phyloP scores from a whole-genome alignment of 2,797 vertebrate species.

The Cheirogaleus major region DNA sequence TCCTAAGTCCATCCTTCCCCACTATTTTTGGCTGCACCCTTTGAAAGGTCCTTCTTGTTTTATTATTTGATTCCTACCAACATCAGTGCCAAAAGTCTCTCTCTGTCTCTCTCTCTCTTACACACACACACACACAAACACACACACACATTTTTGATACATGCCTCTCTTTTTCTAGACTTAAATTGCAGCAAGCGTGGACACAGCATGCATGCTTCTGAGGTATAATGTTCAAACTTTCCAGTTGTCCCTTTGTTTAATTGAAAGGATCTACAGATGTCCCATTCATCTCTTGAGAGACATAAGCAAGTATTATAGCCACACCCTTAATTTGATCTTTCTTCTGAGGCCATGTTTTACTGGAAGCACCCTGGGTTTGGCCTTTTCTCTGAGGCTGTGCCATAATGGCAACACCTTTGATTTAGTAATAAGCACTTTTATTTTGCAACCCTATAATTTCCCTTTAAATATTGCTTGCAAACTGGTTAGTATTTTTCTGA shows the following conservation, averaged over 20 bases:
- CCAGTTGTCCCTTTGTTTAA: not conserved
- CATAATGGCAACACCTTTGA: not conserved
- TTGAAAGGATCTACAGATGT: not conserved
- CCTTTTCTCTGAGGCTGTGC: not conserved
- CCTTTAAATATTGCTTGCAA: constrained; percentile 16
- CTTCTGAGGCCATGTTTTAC: not conserved
- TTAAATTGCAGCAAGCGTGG: not conserved
- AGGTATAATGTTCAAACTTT: not conserved
- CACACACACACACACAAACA: not conserved
- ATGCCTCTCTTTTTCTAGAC: not conserved
- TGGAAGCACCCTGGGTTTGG: not conserved
- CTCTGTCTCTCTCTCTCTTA: too few species aligned
- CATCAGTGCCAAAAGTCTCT: not conserved
- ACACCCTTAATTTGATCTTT: not conserved
- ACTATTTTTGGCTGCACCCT: not conserved
- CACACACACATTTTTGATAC: not conserved
- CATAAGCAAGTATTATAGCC: not conserved
- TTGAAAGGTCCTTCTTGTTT: not conserved
- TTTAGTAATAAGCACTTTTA: constrained; percentile 43
- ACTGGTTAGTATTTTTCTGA: constrained; percentile 16
- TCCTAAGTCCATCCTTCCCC: not conserved
- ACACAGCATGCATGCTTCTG: not conserved
- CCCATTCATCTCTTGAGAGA: not conserved
- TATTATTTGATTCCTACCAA: not conserved
- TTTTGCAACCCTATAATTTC: constrained; percentile 44